Base-by-base conservation (phyloP, 2,113 vertebrate genomes). In the Otolemur garnettii region DNA sequence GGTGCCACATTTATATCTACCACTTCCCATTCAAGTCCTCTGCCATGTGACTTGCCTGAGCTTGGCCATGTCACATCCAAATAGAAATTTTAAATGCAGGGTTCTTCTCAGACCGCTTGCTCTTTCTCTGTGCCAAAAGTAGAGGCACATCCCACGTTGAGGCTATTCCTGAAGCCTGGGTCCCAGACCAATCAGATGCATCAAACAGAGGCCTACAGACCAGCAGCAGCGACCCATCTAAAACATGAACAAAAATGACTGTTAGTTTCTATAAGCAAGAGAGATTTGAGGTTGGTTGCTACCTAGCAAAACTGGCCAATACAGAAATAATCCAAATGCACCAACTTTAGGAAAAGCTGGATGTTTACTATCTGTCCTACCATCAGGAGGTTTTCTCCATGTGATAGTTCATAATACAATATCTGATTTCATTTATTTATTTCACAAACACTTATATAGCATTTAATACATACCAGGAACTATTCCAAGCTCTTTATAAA, bases 401-500 rank as follows among this genome's bases (percentile, higher is more conserved):
- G 42, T 66, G 33, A 81, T 28, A 55, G 24, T 59, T 69, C 55
- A 7, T 50, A 82, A 50, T 10, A 38, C 26, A 45, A 68, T 66
- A 42, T 28, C 62, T 91, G n/a, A 78, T 72, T 59, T 82, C 14
- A 60, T 68, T 50, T 38, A 72, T n/a, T 82, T 90, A 68, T 69
- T 28, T 84, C 8, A 82, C 26, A 59, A 94, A 55, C 38, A 84
- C 17, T 69, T 86, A 64, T 7, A 22, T 55, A 80, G 50, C 4
- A 68, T 33, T 91, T 38, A 71, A 11, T 18, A 53, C 66, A 72
- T 28, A 33, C 35, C 88, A 86, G 90, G 42, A 89, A 78, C 45
- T 35, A 75, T 75, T 71, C 90, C 45, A 91, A 84, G 35, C 21
- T n/a, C 30, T 88, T 88, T 78, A 66, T 4, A 45, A 72, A 91